Conservation (phyloP, 2,888 invertebrate genomes). For the Clostera curtula region DNA sequence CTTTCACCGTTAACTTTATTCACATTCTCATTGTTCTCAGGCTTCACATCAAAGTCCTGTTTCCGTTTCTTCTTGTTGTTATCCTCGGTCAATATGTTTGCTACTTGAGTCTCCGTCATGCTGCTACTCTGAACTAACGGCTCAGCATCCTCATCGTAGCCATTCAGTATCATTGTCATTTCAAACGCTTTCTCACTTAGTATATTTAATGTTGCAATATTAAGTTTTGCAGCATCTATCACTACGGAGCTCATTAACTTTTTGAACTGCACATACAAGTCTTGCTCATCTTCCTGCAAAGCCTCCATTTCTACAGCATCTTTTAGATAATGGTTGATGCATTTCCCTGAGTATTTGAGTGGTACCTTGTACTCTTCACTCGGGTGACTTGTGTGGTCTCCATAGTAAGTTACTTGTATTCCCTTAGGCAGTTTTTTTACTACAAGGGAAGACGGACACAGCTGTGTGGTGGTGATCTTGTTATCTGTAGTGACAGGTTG, state of each 20-base stretch:
- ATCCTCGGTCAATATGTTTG: slow-evolving; percentile 22
- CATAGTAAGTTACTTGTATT: slow-evolving; percentile 39
- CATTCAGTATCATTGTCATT: slow-evolving; percentile 36
- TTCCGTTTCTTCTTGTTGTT: slow-evolving; percentile 19
- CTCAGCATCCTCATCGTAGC: slow-evolving; percentile 22
- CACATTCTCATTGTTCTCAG: slow-evolving; percentile 5
- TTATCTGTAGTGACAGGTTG: slow-evolving; percentile 8
- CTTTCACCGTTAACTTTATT: slow-evolving; percentile 10
- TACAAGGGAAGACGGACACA: slow-evolving; percentile 42
- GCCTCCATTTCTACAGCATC: slow-evolving; percentile 14
- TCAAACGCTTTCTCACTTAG: slow-evolving; percentile 39
- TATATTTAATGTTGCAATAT: slow-evolving; percentile 26
- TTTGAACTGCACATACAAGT: slow-evolving; percentile 39
- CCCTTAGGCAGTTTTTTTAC: slow-evolving; percentile 36
- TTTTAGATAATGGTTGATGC: slow-evolving; percentile 26
- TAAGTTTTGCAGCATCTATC: slow-evolving; percentile 29
- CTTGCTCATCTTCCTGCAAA: slow-evolving; percentile 14
- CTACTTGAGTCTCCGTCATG: slow-evolving; percentile 32
- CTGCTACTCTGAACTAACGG: slow-evolving; percentile 4
- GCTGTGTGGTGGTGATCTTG: slow-evolving; percentile 8
- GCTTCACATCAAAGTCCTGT: slow-evolving; percentile 4
- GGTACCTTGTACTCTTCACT: slow-evolving; percentile 19
- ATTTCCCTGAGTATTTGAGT: slow-evolving; percentile 28
- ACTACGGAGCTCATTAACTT: slow-evolving; percentile 35
- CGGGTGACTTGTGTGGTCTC: slow-evolving; percentile 35